A percentile compares a stretch with the other conserved stretches of the same genome.
Conservation (phyloP, 2,113 vertebrate genomes). For the Calidris pygmaea region DNA sequence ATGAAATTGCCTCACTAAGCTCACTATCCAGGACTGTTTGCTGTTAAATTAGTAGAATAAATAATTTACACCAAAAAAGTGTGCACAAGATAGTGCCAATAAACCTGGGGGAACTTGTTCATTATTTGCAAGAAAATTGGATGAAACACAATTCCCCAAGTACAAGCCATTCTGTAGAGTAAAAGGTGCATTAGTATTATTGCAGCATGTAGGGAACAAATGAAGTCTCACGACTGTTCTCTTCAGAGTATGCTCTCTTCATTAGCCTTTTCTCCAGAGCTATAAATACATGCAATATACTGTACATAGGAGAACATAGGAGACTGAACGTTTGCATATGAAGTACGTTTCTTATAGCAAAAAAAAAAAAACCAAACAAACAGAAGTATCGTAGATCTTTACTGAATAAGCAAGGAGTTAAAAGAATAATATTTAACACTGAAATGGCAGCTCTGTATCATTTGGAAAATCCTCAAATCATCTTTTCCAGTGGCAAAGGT, state of each 20-base stretch:
- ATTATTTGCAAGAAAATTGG: slow-evolving; percentile 76
- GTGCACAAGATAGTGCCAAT: slow-evolving; percentile 63
- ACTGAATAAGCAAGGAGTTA: not conserved
- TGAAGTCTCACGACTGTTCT: not conserved
- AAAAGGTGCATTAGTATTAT: slow-evolving; percentile 40
- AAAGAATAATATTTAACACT: not conserved
- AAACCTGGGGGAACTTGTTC: slow-evolving; percentile 68
- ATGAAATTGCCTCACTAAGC: slow-evolving; percentile 73
- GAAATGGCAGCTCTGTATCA: not conserved
- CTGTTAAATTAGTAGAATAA: slow-evolving; percentile 77
- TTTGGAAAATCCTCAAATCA: not conserved
- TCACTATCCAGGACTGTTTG: slow-evolving; percentile 67
- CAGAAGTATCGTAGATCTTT: not conserved
- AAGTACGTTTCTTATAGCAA: not conserved
- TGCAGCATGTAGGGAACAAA: slow-evolving; percentile 29
- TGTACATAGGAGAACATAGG: not conserved
- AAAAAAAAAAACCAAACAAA: not conserved
- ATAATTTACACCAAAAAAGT: slow-evolving; percentile 78
- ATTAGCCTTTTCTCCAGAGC: not conserved
- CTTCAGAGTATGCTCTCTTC: not conserved
- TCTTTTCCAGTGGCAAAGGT: not conserved
- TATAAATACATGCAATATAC: not conserved
- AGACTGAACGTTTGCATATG: not conserved
- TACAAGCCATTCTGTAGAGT: slow-evolving; percentile 37
- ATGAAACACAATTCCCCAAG: slow-evolving; percentile 67